Percentiles rank a stretch among this genome's conserved stretches.
Evolutionary conservation across 2,797 vertebrate genomes (phyloP).

Genomic region (Hirundo rustica): DNA sequence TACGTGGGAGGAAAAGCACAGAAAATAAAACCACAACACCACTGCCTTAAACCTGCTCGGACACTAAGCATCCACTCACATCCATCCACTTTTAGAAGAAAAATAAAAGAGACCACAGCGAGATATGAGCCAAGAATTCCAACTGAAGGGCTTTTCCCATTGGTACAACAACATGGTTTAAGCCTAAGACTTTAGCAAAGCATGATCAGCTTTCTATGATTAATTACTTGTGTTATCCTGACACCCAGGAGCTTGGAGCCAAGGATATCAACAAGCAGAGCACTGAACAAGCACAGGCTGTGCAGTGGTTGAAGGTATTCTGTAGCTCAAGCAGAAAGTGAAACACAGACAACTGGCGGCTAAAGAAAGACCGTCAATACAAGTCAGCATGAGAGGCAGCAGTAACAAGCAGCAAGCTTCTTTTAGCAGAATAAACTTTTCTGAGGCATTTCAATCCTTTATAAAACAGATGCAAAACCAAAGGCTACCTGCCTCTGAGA

Average conservation of each 20-base stretch:
- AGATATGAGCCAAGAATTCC: background rate
- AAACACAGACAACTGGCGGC: background rate
- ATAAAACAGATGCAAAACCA: background rate
- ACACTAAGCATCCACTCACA: background rate
- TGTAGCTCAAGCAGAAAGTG: background rate
- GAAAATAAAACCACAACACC: background rate
- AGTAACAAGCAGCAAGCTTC: background rate
- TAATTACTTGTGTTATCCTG: background rate
- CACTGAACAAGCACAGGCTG: background rate
- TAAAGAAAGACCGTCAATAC: background rate
- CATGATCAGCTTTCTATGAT: background rate
- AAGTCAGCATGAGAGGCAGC: background rate
- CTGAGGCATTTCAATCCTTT: background rate
- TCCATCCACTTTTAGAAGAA: rapidly evolving
- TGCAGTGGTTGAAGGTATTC: rapidly evolving
- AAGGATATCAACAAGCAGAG: background rate
- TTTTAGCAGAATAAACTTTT: background rate
- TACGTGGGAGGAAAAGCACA: background rate
- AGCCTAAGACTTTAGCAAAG: background rate
- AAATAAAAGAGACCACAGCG: background rate
- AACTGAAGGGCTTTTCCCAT: background rate
- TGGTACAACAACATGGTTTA: background rate
- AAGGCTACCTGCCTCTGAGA: background rate
- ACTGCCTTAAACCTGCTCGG: background rate
- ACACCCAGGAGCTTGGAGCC: background rate